Conservation (phyloP, 2,113 vertebrate genomes). For the Actenoides hombroni region DNA sequence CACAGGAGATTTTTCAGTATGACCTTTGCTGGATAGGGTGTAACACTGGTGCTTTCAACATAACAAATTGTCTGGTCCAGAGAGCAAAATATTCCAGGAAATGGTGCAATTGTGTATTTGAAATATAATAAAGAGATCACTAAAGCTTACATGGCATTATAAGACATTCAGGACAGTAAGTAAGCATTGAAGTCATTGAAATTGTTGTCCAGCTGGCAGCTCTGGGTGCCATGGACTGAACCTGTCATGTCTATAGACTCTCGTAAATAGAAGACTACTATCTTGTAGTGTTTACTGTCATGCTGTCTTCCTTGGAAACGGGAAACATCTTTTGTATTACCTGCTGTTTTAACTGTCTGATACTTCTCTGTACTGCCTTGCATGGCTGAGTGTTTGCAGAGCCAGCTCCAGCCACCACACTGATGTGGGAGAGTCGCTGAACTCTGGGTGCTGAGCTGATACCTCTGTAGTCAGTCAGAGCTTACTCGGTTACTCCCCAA, state of each 20-base stretch:
- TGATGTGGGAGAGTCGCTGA: neutral
- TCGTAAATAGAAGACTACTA: neutral
- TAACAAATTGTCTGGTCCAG: constrained; percentile 17
- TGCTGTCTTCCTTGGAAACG: neutral
- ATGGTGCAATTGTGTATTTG: constrained; percentile 31
- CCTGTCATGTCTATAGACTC: neutral
- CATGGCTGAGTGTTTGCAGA: neutral
- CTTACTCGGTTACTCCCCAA: neutral
- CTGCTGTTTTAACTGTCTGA: neutral
- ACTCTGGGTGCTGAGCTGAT: neutral
- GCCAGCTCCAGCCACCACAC: neutral
- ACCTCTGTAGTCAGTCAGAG: neutral
- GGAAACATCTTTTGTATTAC: neutral
- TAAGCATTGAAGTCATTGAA: neutral
- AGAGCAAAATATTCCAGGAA: constrained; percentile 35
- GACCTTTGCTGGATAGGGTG: constrained; percentile 42
- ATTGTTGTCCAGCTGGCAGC: neutral
- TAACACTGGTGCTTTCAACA: neutral
- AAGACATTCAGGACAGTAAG: neutral
- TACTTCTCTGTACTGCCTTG: neutral
- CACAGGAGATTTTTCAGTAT: neutral
- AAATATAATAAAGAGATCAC: constrained; percentile 12
- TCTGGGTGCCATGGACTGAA: neutral
- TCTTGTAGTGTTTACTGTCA: neutral
- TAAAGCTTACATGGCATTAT: neutral